These are phyloP conservation scores for Malurus melanocephalus DNA, from an alignment of 2,113 vertebrate genomes.

Conservation along the genomic window DNA sequence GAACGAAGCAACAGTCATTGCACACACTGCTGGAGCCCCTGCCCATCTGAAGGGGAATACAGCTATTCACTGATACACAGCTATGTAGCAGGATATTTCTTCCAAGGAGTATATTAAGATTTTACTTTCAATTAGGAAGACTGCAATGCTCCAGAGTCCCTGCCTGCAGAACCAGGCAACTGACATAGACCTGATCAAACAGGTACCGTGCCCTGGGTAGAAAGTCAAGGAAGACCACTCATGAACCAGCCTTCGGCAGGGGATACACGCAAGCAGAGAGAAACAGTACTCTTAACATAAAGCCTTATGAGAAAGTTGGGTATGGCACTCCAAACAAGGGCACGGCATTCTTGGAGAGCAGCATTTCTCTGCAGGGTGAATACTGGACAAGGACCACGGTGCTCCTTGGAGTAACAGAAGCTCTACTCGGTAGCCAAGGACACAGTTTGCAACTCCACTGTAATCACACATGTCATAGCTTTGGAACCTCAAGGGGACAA, in stretches of 20 bases:
- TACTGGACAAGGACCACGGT: rapidly evolving
- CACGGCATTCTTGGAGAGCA: background rate
- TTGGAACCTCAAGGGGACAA: background rate
- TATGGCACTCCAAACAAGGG: background rate
- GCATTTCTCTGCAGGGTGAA: background rate
- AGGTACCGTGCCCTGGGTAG: background rate
- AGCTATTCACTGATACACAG: background rate
- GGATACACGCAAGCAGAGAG: background rate
- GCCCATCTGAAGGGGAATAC: background rate
- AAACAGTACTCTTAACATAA: background rate
- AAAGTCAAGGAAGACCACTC: background rate
- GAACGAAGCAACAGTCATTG: background rate
- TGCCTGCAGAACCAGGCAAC: background rate
- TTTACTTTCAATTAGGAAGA: background rate
- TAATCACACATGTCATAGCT: rapidly evolving
- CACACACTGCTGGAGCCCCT: background rate
- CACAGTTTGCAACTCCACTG: background rate
- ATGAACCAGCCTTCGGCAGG: background rate
- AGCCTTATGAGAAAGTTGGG: background rate
- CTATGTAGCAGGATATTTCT: background rate
- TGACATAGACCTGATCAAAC: background rate
- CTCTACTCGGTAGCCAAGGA: rapidly evolving
- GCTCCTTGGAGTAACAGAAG: background rate
- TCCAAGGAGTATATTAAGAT: background rate
- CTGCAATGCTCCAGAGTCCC: background rate